Evolutionary conservation across 2,113 vertebrate species (phyloP).

Genomic region (Eclectus roratus): DNA sequence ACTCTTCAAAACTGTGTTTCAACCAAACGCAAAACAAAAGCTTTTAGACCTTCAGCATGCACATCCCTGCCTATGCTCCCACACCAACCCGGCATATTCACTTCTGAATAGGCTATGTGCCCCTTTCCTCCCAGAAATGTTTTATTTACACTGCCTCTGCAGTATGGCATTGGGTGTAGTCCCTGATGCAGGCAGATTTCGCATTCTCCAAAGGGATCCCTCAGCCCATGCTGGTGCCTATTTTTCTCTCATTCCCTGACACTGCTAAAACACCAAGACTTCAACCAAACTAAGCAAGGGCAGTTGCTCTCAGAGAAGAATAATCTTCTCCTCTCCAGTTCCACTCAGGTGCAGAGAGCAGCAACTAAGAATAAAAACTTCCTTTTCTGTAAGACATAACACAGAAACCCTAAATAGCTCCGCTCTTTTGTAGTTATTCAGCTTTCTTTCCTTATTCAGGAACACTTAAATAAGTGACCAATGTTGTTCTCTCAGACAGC

Average conservation of each 20-base stretch:
- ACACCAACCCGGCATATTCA: background rate
- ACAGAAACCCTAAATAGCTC: background rate
- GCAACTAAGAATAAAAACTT: background rate
- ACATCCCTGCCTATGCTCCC: background rate
- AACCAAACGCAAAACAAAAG: background rate
- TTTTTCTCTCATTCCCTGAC: background rate
- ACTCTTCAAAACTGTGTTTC: background rate
- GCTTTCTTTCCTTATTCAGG: background rate
- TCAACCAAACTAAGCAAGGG: background rate
- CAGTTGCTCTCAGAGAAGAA: background rate
- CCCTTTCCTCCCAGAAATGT: background rate
- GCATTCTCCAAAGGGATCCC: background rate
- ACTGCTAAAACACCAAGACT: background rate
- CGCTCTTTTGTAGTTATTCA: background rate
- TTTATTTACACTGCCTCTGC: background rate
- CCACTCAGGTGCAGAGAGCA: background rate
- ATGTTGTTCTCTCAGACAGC: background rate
- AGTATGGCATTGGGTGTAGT: background rate
- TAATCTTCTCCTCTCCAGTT: background rate
- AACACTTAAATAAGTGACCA: background rate
- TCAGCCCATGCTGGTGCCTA: background rate
- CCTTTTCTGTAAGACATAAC: background rate
- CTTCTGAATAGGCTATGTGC: accelerated
- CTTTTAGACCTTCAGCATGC: background rate
- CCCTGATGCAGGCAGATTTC: background rate